Evolutionary conservation across 2,797 vertebrate species (phyloP).

Genomic region (Capromys pilorides): DNA sequence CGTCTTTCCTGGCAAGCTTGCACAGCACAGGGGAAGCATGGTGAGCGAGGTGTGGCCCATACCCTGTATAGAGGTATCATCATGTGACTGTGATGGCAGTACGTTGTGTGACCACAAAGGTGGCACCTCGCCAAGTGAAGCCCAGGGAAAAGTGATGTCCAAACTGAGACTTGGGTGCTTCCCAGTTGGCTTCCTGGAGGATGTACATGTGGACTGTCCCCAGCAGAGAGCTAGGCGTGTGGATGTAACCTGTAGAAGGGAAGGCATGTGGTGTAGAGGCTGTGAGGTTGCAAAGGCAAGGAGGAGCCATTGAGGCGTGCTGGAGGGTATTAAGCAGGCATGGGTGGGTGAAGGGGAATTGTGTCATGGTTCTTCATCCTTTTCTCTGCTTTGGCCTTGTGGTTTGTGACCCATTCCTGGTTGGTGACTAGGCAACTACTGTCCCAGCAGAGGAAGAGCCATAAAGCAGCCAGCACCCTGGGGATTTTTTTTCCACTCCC

Average conservation of each 20-base stretch:
- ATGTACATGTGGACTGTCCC: background rate
- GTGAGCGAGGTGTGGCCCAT: background rate
- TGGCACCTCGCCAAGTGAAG: background rate
- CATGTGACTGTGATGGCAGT: accelerated
- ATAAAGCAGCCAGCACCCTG: background rate
- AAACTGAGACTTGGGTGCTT: background rate
- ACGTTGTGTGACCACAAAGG: background rate
- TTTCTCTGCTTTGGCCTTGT: background rate
- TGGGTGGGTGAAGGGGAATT: background rate
- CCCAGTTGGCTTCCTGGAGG: background rate
- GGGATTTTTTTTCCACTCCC: background rate
- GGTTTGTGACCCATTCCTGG: background rate
- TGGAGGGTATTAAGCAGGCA: background rate
- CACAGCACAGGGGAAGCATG: accelerated
- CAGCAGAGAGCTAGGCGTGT: background rate
- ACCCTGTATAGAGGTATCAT: background rate
- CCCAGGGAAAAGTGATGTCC: background rate
- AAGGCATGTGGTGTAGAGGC: no score
- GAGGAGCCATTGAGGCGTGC: background rate
- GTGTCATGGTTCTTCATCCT: background rate
- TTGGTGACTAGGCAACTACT: background rate
- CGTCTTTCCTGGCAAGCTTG: background rate
- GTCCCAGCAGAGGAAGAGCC: background rate
- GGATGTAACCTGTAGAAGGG: background rate
- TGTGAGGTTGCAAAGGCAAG: background rate